Evolutionary conservation across 2,797 vertebrate species (phyloP).

Genomic region (Eulemur rubriventer): DNA sequence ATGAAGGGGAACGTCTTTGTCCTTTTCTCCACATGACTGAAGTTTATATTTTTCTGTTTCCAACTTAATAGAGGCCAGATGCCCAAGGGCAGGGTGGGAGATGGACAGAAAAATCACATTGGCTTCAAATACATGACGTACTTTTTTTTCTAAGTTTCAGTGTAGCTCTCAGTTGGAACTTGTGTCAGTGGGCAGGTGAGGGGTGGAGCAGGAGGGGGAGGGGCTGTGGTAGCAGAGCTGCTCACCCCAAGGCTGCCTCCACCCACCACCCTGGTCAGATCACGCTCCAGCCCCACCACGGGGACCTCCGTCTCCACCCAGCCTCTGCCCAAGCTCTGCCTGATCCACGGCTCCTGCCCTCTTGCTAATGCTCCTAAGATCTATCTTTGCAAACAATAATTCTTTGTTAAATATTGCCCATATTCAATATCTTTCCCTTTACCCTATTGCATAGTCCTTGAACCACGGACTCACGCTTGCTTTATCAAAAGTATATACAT

Average conservation of each 20-base stretch:
- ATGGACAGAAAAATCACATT: neutral
- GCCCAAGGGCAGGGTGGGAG: too few species aligned
- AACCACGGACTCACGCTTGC: conserved; percentile 39
- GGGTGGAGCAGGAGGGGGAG: neutral
- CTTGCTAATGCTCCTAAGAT: neutral
- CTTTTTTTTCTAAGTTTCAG: neutral
- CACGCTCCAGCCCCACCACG: rapidly evolving
- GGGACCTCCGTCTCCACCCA: too few species aligned
- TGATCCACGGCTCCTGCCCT: neutral
- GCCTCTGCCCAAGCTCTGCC: neutral
- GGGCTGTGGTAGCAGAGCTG: neutral
- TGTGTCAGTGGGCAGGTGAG: neutral
- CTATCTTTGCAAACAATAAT: neutral
- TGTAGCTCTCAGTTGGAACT: neutral
- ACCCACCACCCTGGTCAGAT: neutral
- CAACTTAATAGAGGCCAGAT: neutral
- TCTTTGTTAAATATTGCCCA: conserved; percentile 69
- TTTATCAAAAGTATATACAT: conserved; percentile 52
- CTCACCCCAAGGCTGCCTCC: neutral
- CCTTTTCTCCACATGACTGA: neutral
- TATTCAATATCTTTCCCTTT: conserved; percentile 18
- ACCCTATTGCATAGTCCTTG: neutral
- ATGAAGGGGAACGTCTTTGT: neutral
- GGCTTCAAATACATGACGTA: neutral
- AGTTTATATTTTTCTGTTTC: neutral